Conservation (phyloP, 2,797 vertebrate species). For the Cyclopterus lumpus region DNA sequence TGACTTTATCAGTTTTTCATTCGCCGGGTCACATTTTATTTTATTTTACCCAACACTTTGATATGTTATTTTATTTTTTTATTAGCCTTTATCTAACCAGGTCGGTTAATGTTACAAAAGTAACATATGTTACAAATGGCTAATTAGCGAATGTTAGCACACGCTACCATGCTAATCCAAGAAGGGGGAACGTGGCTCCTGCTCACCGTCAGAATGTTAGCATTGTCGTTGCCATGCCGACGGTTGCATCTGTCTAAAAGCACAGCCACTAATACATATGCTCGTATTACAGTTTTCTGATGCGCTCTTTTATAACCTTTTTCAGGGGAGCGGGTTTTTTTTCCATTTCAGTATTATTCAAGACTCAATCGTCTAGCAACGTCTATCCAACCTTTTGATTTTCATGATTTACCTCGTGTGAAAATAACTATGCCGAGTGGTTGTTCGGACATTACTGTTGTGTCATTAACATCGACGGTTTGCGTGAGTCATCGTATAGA, state of each 20-base stretch:
- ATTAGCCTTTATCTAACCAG: too few species aligned
- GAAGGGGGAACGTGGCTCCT: neutral
- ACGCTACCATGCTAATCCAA: neutral
- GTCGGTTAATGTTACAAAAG: too few species aligned
- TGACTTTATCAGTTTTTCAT: too few species aligned
- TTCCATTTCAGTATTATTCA: neutral
- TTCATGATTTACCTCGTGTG: neutral
- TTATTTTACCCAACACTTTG: neutral
- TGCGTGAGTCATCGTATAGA: constrained; percentile 9
- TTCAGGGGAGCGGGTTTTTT: neutral
- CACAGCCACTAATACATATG: neutral
- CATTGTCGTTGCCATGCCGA: neutral
- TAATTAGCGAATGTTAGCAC: neutral
- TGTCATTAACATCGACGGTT: constrained; percentile 15
- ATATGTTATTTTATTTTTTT: too few species aligned
- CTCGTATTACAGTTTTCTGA: neutral
- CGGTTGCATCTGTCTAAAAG: neutral
- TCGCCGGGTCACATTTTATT: too few species aligned
- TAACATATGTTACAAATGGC: neutral
- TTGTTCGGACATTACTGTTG: constrained; percentile 22
- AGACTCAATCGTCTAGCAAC: neutral
- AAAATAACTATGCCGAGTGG: constrained; percentile 13
- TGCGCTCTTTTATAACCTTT: neutral
- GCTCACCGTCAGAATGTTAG: neutral
- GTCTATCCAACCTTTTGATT: neutral